Conservation (phyloP, 2,113 vertebrate genomes). For the Macroglossus sobrinus region DNA sequence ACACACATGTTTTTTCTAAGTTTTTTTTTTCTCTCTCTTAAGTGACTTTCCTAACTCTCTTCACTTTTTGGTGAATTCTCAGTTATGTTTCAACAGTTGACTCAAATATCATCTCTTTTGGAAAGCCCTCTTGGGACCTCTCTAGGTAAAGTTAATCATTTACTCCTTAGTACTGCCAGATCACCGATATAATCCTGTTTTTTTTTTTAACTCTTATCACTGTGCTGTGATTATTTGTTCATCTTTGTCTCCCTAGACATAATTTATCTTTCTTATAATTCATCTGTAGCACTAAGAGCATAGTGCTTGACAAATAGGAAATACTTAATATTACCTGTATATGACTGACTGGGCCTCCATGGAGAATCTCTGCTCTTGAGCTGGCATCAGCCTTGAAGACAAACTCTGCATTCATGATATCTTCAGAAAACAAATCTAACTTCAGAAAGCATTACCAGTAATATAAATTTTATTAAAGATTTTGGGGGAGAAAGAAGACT, state of each 20-base stretch:
- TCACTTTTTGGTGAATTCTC: not conserved
- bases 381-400: not conserved
- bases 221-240: not conserved
- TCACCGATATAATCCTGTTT: not conserved
- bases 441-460: constrained; percentile 17
- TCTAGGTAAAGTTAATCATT: constrained; percentile 28
- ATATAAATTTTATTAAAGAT: not conserved
- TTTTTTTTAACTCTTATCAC: not conserved
- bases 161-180: not conserved
- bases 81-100: not conserved
- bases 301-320: not conserved
- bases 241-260: not conserved
- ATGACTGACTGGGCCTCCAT: not conserved
- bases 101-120: not conserved
- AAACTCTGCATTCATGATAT: not conserved
- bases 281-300: not conserved
- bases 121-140: not conserved
- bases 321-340: not conserved
- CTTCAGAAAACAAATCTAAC: constrained; percentile 19
- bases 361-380: not conserved
- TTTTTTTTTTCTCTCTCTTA: not conserved
- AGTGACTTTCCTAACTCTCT: not conserved
- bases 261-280: not conserved
- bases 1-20: not conserved
- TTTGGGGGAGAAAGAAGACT: not conserved